Percentiles rank a stretch among this genome's conserved stretches.
Conservation (phyloP, 2,888 invertebrate species). For the Epirrita christyi region DNA sequence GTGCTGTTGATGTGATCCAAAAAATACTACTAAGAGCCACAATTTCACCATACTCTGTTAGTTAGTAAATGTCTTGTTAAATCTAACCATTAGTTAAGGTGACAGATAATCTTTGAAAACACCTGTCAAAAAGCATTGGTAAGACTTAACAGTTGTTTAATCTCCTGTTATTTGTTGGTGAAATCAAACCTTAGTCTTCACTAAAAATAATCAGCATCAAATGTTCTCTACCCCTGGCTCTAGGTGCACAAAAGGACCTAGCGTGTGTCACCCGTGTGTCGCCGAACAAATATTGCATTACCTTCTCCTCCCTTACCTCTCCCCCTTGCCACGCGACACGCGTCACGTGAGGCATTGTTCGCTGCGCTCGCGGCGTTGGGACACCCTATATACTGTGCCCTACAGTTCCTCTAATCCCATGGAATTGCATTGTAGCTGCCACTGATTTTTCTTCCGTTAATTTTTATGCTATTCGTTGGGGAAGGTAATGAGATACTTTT, state of each 20-base stretch:
- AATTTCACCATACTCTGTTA: no score
- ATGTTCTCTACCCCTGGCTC: conserved; percentile 59
- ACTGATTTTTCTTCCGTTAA: conserved; percentile 58
- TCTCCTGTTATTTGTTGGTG: no score
- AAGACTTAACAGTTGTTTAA: no score
- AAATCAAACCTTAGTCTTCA: no score
- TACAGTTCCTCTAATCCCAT: conserved; percentile 57
- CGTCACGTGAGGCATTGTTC: conserved; percentile 62
- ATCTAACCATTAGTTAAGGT: no score
- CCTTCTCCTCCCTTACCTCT: conserved; percentile 43
- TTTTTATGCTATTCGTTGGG: conserved; percentile 23
- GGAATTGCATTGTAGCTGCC: conserved; percentile 65
- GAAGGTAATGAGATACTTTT: conserved; percentile 5
- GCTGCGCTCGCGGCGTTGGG: conserved; percentile 51
- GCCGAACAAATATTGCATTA: conserved; percentile 81
- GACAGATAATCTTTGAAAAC: no score
- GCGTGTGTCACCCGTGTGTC: conserved; percentile 82
- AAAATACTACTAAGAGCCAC: no score
- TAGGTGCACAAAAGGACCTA: conserved; percentile 66
- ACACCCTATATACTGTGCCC: conserved; percentile 56
- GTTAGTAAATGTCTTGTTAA: no score
- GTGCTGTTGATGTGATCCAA: no score
- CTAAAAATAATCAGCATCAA: conserved; percentile 32
- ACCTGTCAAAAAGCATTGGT: no score
- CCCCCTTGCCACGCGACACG: conserved; percentile 42